A percentile compares a stretch with the other conserved stretches of the same genome.
phyloP scores from a whole-genome alignment of 2,797 vertebrate species.

The Galagoides demidoff region DNA sequence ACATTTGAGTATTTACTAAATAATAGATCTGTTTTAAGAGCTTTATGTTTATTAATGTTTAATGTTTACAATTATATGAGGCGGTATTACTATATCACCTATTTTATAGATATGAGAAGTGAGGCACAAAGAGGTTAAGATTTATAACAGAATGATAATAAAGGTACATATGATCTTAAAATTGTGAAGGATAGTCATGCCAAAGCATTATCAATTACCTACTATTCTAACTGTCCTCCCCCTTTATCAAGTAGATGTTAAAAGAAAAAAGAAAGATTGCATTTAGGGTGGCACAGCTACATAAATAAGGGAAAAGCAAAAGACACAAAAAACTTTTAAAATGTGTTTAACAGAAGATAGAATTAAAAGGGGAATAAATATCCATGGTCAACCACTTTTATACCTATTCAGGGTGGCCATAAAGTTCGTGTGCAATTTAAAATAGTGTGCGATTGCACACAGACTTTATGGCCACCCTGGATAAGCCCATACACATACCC shows the following conservation, averaged over 20 bases:
- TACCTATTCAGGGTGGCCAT: not conserved
- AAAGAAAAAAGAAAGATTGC: not conserved
- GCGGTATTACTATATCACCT: not conserved
- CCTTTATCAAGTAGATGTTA: constrained; percentile 34
- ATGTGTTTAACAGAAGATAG: not conserved
- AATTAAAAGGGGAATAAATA: not conserved
- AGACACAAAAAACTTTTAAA: constrained; percentile 14
- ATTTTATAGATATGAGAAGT: constrained; percentile 55
- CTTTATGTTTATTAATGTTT: constrained; percentile 21
- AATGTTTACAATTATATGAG: not conserved
- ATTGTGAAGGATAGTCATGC: constrained; percentile 38
- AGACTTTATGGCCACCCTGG: too few species aligned
- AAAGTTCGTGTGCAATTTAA: too few species aligned
- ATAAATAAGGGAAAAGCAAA: not conserved
- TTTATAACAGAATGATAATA: constrained; percentile 28
- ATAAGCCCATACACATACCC: not conserved
- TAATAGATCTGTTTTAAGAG: not conserved
- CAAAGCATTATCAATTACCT: constrained; percentile 3
- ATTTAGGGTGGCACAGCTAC: not conserved
- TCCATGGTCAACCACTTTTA: not conserved
- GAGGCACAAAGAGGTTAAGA: not conserved
- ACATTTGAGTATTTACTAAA: not conserved
- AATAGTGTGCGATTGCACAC: too few species aligned
- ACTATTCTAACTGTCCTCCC: constrained; percentile 13
- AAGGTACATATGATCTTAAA: not conserved